phyloP scores from a whole-genome alignment of 2,797 vertebrate species.

The Ctenochaetus hawaiiensis region DNA sequence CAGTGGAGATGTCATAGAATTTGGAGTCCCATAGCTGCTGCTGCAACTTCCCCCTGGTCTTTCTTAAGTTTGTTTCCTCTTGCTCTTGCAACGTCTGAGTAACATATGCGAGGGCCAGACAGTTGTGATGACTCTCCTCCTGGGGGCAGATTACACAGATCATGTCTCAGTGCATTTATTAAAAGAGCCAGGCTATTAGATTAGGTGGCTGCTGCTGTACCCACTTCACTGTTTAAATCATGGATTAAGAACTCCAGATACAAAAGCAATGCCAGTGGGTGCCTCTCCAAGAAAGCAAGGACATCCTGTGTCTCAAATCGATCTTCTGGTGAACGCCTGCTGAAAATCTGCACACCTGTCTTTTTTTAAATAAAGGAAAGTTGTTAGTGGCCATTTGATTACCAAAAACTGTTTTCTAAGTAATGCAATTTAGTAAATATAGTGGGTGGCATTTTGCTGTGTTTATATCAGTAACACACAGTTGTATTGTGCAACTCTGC shows the following conservation, averaged over 20 bases:
- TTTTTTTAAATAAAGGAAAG: constrained; percentile 54
- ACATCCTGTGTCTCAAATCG: constrained; percentile 61
- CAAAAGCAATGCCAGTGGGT: constrained; percentile 67
- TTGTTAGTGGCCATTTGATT: constrained; percentile 25
- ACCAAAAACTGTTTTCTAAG: constrained; percentile 12
- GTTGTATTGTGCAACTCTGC: constrained; percentile 69
- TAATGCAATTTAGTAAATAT: constrained; percentile 1
- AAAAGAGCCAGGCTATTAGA: constrained; percentile 31
- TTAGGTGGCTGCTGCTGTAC: constrained; percentile 28
- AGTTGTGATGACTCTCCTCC: constrained; percentile 79
- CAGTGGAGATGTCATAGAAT: constrained; percentile 63
- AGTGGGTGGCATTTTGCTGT: constrained; percentile 3
- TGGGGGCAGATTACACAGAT: constrained; percentile 60
- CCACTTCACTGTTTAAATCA: constrained; percentile 76
- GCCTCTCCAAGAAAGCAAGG: constrained; percentile 69
- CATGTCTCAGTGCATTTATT: constrained; percentile 40
- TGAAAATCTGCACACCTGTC: constrained; percentile 81
- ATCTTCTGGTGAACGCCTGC: constrained; percentile 53
- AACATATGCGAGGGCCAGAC: constrained; percentile 78
- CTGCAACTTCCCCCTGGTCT: constrained; percentile 76
- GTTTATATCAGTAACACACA: background rate
- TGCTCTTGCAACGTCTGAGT: constrained; percentile 51
- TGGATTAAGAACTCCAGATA: constrained; percentile 82
- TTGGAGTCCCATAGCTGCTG: constrained; percentile 78
- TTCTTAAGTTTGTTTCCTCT: constrained; percentile 47